Evolutionary conservation across 2,797 vertebrate genomes (phyloP).

Genomic region (Salmo trutta): DNA sequence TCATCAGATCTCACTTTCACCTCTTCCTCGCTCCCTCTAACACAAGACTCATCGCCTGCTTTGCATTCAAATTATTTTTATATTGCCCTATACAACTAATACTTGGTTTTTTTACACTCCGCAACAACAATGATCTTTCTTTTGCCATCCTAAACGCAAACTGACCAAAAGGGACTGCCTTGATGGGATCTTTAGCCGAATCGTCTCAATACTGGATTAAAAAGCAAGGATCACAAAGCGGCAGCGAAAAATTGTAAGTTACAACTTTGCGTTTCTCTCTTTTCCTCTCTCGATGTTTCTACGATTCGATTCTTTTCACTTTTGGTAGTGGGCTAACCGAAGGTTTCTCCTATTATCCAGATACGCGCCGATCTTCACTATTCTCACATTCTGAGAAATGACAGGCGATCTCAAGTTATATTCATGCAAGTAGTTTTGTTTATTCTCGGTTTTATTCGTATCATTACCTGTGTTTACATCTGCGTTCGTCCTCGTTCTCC

Average conservation of each 20-base stretch:
- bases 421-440: slow-evolving; percentile 74
- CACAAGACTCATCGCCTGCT: slow-evolving; percentile 90
- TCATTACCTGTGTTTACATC: slow-evolving; percentile 85
- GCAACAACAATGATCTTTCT: slow-evolving; percentile 94
- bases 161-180: slow-evolving; percentile 84
- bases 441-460: slow-evolving; percentile 60
- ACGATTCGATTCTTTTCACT: slow-evolving; percentile 72
- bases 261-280: slow-evolving; percentile 89
- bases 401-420: slow-evolving; percentile 66
- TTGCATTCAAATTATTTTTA: slow-evolving; percentile 95
- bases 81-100: slow-evolving; percentile 85
- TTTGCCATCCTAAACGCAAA: slow-evolving; percentile 86
- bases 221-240: slow-evolving; percentile 90
- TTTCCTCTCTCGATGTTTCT: slow-evolving; percentile 71
- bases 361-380: slow-evolving; percentile 57
- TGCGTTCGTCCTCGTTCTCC: slow-evolving; percentile 79
- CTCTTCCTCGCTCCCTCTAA: slow-evolving; percentile 90
- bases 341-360: slow-evolving; percentile 40
- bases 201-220: slow-evolving; percentile 91
- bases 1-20: slow-evolving; percentile 99
- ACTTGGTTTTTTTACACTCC: slow-evolving; percentile 83
- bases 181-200: slow-evolving; percentile 92
- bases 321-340: slow-evolving; percentile 58
- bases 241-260: slow-evolving; percentile 95
- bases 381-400: slow-evolving; percentile 60